Evolutionary conservation across 2,113 vertebrate species (phyloP).

Genomic region (Geococcyx californianus): DNA sequence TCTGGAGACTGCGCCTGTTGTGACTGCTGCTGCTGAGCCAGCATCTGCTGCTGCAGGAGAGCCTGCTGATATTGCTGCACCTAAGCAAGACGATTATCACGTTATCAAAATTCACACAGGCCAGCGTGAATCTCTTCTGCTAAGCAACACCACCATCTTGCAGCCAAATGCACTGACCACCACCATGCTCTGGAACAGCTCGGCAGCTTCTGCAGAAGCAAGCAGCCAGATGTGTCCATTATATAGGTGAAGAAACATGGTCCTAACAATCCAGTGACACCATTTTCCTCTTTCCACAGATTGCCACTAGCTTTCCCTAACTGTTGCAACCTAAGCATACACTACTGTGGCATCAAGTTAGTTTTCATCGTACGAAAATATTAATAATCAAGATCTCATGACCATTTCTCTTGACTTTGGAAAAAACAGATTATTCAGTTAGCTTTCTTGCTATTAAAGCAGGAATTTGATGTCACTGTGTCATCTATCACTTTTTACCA

Average conservation of each 20-base stretch:
- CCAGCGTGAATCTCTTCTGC: rapidly evolving
- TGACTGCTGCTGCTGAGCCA: constrained; percentile 68
- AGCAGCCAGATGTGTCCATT: background rate
- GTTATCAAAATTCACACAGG: rapidly evolving
- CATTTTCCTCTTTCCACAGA: rapidly evolving
- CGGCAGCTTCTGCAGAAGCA: background rate
- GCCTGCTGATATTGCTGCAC: constrained; percentile 93
- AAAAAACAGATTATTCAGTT: background rate
- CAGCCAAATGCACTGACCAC: background rate
- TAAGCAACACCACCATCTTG: rapidly evolving
- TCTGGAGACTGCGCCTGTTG: constrained; percentile 73
- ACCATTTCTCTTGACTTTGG: background rate
- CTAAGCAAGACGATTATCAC: constrained; percentile 48
- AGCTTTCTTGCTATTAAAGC: background rate
- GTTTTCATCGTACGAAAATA: background rate
- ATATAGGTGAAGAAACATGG: rapidly evolving
- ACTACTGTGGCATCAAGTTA: background rate
- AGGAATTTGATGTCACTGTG: background rate
- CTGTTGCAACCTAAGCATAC: rapidly evolving
- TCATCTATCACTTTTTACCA: rapidly evolving
- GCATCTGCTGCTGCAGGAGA: constrained; percentile 84
- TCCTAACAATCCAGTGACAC: background rate
- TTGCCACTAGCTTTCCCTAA: background rate
- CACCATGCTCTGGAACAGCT: background rate
- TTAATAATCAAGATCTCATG: background rate